Conservation (phyloP, 2,888 invertebrate genomes). For the Agriopis leucophaearia region DNA sequence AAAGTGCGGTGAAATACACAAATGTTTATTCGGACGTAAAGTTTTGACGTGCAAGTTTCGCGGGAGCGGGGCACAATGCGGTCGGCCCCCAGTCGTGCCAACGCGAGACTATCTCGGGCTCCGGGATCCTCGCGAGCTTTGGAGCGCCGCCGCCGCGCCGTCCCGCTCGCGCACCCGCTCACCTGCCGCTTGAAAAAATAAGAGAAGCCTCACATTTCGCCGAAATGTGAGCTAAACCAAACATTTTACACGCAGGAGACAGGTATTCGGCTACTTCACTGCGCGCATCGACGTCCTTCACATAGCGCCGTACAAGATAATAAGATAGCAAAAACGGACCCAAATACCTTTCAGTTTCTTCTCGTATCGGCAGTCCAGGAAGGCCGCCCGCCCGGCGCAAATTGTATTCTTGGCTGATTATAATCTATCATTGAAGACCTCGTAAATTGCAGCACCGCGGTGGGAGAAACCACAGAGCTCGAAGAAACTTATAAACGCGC, state of each 20-base stretch:
- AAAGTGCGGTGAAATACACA: constrained; percentile 54
- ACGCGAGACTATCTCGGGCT: constrained; percentile 74
- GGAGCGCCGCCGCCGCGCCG: constrained; percentile 55
- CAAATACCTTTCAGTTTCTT: constrained; percentile 24
- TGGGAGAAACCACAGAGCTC: constrained; percentile 49
- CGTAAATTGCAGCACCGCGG: constrained; percentile 62
- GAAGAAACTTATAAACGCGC: constrained; percentile 48
- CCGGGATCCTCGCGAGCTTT: constrained; percentile 72
- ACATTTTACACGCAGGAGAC: constrained; percentile 65
- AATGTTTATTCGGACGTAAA: constrained; percentile 69
- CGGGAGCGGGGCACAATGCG: constrained; percentile 58
- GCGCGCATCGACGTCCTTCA: constrained; percentile 46
- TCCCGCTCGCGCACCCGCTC: constrained; percentile 77
- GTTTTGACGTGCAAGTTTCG: constrained; percentile 69
- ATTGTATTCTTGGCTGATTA: constrained; percentile 70
- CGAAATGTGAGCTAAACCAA: constrained; percentile 77
- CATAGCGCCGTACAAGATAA: constrained; percentile 20
- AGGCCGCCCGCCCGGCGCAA: constrained; percentile 61
- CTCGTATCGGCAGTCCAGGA: constrained; percentile 23
- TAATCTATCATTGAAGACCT: constrained; percentile 72
- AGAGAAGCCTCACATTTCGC: constrained; percentile 77
- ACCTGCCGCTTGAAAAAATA: constrained; percentile 78
- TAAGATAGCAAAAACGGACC: constrained; percentile 26
- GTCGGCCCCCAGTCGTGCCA: constrained; percentile 69
- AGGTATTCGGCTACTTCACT: constrained; percentile 64